These are phyloP conservation scores for Atta cephalotes DNA, from an alignment of 1,140 invertebrate species.

Conservation along the genomic window DNA sequence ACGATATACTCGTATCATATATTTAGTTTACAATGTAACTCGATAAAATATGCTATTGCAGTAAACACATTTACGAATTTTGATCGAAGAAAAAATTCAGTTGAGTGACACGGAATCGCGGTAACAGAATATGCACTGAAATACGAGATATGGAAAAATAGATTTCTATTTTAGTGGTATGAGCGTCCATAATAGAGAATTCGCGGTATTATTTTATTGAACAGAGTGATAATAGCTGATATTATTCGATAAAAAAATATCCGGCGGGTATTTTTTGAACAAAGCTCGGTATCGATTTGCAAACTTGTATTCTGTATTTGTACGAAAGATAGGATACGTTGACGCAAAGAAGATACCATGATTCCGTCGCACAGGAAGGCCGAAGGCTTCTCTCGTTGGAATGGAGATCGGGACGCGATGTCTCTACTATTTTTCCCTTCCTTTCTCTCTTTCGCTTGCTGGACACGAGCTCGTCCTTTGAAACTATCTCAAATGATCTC, in stretches of 20 bases:
- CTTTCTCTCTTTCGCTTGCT: conserved; percentile 49
- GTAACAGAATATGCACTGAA: neutral
- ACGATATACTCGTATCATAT: neutral
- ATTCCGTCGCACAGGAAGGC: conserved; percentile 26
- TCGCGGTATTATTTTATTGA: neutral
- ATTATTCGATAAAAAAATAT: neutral
- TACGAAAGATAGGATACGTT: neutral
- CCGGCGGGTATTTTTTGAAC: conserved; percentile 10
- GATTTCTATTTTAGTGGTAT: neutral
- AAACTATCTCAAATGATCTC: conserved; percentile 79
- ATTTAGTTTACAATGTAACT: neutral
- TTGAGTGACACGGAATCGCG: conserved; percentile 2
- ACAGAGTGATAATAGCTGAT: neutral
- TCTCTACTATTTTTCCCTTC: conserved; percentile 66
- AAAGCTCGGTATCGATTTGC: conserved; percentile 22
- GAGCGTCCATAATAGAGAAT: neutral
- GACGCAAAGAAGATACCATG: conserved; percentile 30
- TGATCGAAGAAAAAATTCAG: neutral
- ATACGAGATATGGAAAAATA: conserved; percentile 1
- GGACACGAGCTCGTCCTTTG: conserved; percentile 80
- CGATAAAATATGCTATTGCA: neutral
- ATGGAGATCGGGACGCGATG: conserved; percentile 80
- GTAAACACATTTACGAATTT: neutral
- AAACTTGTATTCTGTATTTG: neutral
- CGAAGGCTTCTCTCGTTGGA: conserved; percentile 64